Base-by-base conservation (phyloP, 2,888 invertebrate genomes). In the Cabera pusaria region DNA sequence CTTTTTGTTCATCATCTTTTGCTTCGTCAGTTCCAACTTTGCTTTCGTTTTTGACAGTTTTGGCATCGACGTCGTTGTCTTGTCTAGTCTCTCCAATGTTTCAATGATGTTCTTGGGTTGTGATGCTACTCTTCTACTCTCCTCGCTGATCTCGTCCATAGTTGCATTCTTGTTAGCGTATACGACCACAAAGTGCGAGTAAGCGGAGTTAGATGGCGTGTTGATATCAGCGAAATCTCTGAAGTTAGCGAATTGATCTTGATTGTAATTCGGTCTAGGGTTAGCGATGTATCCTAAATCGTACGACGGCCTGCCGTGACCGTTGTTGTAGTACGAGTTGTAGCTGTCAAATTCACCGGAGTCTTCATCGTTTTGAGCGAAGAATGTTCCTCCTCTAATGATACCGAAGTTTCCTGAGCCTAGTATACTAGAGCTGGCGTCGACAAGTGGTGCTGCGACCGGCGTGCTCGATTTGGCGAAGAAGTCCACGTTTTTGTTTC, bases 171-270 rank as follows among this genome's bases (percentile, higher is more conserved):
- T 94, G 53, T 95, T 95, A 0, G 94, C 95, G 65, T 96, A 96
- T 0, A 96, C 96, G 0, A 96, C 93, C 14, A 96, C 95, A 46
- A 93, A 93, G 56, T 96, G 94, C 0, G 96, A 96, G 72, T 94
- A 96, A 3, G 95, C 95, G 1, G 88, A 80, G 64, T 95, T 95
- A 0, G 94, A 92, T 0, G 96, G 95, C 1, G 95, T 93, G 46
- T 96, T 96, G 34, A 97, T 96, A 59, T 97, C 97, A 0, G 97
- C 96, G 64, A 97, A 97, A 70, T 97, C 97, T 59, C 95, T 91
- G 83, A 97, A 97, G 68, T 96, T 96, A 2, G 96, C 95, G 64
- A 97, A 96, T 64, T 96, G 96, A 61, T 96, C 96, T 39, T 93
- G 93, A 11, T 94, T 92, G 53, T 94, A 93, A 29, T 94, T 94